These are phyloP conservation scores for Troglohyphantes excavatus DNA, from an alignment of 2,888 invertebrate genomes.

Conservation along the genomic window DNA sequence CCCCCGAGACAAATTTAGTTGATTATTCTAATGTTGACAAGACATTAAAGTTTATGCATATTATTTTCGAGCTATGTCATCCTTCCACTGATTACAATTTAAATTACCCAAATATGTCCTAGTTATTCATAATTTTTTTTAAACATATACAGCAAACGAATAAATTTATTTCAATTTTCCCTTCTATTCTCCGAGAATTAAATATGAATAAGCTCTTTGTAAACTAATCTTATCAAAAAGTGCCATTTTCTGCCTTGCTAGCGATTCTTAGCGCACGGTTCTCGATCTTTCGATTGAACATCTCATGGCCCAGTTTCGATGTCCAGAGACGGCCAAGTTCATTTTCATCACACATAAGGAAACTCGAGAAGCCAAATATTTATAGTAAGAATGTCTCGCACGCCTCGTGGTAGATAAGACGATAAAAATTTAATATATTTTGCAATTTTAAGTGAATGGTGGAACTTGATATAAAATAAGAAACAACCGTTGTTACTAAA, in stretches of 20 bases:
- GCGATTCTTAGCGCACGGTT: neutral
- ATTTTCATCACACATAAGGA: neutral
- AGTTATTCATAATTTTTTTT: no score
- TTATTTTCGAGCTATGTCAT: no score
- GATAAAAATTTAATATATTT: neutral
- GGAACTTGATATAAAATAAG: neutral
- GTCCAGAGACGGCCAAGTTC: neutral
- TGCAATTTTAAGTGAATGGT: neutral
- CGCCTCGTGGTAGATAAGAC: neutral
- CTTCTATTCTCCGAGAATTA: no score
- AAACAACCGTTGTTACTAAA: neutral
- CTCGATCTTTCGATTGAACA: neutral
- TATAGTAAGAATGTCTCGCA: neutral
- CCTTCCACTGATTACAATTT: no score
- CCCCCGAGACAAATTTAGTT: no score
- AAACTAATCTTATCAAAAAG: neutral
- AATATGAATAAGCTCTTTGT: no score
- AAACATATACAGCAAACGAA: no score
- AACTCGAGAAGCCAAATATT: conserved; percentile 21
- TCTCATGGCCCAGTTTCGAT: neutral
- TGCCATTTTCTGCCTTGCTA: neutral
- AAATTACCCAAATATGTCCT: no score
- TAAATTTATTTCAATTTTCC: no score
- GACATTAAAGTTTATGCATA: no score
- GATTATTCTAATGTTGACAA: no score